These are phyloP conservation scores for Australoheros scitulus DNA, from an alignment of 2,113 vertebrate species.

Conservation along the genomic window DNA sequence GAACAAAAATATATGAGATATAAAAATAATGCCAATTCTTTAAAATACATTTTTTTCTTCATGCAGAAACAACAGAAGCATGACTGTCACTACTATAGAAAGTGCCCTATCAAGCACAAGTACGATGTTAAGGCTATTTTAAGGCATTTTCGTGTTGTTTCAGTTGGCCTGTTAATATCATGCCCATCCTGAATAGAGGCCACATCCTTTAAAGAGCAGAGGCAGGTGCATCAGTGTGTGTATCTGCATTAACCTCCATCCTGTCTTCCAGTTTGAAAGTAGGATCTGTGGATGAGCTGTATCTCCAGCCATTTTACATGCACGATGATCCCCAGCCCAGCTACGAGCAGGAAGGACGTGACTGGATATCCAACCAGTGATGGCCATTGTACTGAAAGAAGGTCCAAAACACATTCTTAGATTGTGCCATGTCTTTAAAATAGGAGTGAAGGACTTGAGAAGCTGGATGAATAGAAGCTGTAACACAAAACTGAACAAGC, in stretches of 20 bases:
- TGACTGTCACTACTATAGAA: not conserved
- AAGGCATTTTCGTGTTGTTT: not conserved
- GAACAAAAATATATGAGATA: not conserved
- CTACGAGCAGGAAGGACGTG: slow-evolving; percentile 54
- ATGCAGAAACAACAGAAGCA: not conserved
- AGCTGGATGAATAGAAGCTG: not conserved
- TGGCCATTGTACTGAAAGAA: slow-evolving; percentile 43
- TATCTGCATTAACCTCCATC: slow-evolving; percentile 73
- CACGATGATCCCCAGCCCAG: slow-evolving; percentile 62
- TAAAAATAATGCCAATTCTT: not conserved
- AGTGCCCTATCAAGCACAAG: not conserved
- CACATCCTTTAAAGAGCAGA: not conserved
- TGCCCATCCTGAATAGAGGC: not conserved
- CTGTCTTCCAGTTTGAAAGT: slow-evolving; percentile 64
- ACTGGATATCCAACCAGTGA: slow-evolving; percentile 45
- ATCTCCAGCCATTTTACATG: slow-evolving; percentile 85
- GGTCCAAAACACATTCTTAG: not conserved
- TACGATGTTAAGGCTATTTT: not conserved
- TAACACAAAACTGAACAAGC: not conserved
- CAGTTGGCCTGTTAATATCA: not conserved
- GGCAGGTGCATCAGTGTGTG: not conserved
- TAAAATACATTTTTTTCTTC: not conserved
- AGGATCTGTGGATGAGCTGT: slow-evolving; percentile 81
- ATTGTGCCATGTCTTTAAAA: not conserved
- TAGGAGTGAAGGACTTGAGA: not conserved